phyloP scores from a whole-genome alignment of 2,797 vertebrate species.

The Onychomys leucogaster region DNA sequence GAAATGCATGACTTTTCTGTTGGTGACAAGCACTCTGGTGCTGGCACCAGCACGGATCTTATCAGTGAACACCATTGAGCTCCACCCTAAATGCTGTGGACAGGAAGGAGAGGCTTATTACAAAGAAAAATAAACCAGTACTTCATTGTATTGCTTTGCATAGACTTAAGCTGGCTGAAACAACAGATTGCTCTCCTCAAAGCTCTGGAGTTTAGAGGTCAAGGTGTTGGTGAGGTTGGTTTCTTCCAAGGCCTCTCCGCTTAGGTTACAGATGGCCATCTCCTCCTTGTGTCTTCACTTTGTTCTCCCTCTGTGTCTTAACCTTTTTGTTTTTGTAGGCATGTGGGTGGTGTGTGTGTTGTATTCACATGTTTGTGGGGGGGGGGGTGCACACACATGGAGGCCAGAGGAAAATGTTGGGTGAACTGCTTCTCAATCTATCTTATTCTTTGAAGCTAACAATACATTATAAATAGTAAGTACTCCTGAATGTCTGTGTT shows the following conservation, averaged over 20 bases:
- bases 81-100: not conserved
- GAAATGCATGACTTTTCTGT: not conserved
- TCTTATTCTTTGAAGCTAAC: not conserved
- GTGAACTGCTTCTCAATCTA: not conserved
- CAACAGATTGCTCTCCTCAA: not conserved
- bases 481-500: not conserved
- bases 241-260: not conserved
- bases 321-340: not conserved
- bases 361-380: not conserved
- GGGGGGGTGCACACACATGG: not conserved
- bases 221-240: not conserved
- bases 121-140: not conserved
- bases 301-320: not conserved
- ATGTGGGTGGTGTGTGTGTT: not conserved
- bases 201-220: not conserved
- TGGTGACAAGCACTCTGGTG: not conserved
- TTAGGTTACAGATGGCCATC: not conserved
- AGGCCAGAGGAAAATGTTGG: not conserved
- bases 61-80: not conserved
- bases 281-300: not conserved
- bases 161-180: not conserved
- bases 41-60: not conserved
- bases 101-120: not conserved
- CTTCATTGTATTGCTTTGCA: not conserved
- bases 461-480: not conserved